Evolutionary conservation across 2,113 vertebrate genomes (phyloP).

Genomic region (Cryptomyrus ogoouensis): DNA sequence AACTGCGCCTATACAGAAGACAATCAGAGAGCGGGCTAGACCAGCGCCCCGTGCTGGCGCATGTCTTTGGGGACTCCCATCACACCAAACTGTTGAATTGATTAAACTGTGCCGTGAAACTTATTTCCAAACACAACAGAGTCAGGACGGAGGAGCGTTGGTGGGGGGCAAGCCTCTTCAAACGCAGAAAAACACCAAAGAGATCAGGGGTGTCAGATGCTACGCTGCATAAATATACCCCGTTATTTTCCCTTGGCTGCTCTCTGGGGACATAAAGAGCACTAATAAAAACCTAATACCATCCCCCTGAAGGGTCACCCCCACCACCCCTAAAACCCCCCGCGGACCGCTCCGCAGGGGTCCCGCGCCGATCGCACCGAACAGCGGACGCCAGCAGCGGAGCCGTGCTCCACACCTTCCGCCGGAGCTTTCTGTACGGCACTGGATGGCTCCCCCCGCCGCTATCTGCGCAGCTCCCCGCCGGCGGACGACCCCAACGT

Average conservation of each 20-base stretch:
- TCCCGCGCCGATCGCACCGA: not conserved
- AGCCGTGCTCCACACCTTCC: not conserved
- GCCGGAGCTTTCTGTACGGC: not conserved
- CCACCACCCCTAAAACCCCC: not conserved
- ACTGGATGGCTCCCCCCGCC: constrained; percentile 2
- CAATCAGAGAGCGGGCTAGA: not conserved
- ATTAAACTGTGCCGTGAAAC: not conserved
- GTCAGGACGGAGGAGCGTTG: not conserved
- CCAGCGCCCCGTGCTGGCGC: not conserved
- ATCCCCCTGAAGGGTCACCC: not conserved
- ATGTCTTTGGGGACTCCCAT: not conserved
- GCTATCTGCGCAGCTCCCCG: constrained; percentile 22
- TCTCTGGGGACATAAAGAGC: not conserved
- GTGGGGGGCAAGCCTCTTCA: not conserved
- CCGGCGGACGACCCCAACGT: constrained; percentile 10
- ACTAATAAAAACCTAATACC: not conserved
- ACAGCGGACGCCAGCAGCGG: not conserved
- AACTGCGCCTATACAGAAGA: not conserved
- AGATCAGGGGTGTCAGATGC: not conserved
- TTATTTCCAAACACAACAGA: not conserved
- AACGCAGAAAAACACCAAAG: not conserved
- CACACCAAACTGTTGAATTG: not conserved
- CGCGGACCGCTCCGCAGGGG: not conserved
- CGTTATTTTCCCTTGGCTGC: not conserved
- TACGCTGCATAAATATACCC: not conserved